Base-by-base conservation (phyloP, 92 coral and sea anemone species). In the Bergia puertoricense region DNA sequence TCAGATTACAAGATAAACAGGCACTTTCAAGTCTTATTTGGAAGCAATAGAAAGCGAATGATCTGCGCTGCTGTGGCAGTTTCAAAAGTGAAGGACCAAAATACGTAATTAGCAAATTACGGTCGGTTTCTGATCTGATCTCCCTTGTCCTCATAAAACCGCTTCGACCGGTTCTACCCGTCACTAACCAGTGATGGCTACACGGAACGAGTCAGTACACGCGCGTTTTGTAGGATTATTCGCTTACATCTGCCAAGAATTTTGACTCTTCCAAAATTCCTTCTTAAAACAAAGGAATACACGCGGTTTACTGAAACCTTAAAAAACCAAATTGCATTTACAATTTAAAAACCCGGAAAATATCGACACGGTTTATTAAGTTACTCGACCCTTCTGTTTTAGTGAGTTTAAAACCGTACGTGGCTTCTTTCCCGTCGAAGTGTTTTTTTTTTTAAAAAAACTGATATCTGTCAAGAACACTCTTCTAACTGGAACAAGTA, bases 301-400 rank as follows among this genome's bases (percentile, higher is more conserved):
- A 39, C 5, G 39, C 75, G 56, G 8, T 69, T 37, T 71, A 59
- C 77, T 69, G 23, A 84, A 46, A 69, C 23, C 48, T 50, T 43
- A 30, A 72, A 74, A 30, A 69, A 36, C 36, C 79, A 30, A 84
- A 84, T 4, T 36, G 56, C 44, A 84, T 68, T 69, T 68, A 69
- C 78, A 84, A 43, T 69, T 84, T 40, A 36, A 36, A 6, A 69
- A 44, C 75, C 79, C 75, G 66, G 66, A 71, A 84, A 84, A 56
- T 18, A 2, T 46, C 62, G 36, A 45, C 62, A 42, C 22, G 76
- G 59, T 65, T 43, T 41, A 7, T 39, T 62, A 65, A 81, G 39
- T 42, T 4, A 40, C 20, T 74, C 45, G 23, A 74, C 14, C 5
- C 30, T 39, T 74, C 22, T 39, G 65, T 30, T 69, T 48, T 72